These are phyloP conservation scores for Leptarthrus brevirostris DNA, from an alignment of 2,888 invertebrate genomes.

Conservation along the genomic window DNA sequence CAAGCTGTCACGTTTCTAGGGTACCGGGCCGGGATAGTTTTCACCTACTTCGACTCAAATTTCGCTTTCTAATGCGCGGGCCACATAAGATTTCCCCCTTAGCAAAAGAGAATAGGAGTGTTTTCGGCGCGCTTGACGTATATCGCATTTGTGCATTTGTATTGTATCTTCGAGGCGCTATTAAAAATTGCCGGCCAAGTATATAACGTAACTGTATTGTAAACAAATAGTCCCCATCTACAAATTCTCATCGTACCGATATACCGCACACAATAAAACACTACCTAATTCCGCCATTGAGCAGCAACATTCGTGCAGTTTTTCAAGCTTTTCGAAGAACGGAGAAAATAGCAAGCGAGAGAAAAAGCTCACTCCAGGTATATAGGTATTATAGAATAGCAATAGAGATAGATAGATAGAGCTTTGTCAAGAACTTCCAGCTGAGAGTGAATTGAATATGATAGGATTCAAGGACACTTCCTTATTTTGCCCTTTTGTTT, in stretches of 20 bases:
- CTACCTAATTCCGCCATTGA: too few relatives aligned
- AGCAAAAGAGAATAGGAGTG: slow-evolving; percentile 8
- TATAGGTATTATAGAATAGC: too few relatives aligned
- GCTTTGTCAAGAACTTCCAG: too few relatives aligned
- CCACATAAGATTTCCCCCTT: slow-evolving; percentile 14
- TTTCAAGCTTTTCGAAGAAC: too few relatives aligned
- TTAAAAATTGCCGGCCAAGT: neutral
- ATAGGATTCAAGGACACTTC: too few relatives aligned
- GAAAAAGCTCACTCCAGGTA: too few relatives aligned
- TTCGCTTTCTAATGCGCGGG: slow-evolving; percentile 45
- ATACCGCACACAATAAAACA: too few relatives aligned
- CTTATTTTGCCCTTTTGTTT: too few relatives aligned
- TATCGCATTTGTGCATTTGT: neutral
- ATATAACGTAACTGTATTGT: neutral
- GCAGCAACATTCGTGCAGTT: too few relatives aligned
- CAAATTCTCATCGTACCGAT: neutral
- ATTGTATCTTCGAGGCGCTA: neutral
- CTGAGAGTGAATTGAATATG: too few relatives aligned
- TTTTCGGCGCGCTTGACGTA: neutral
- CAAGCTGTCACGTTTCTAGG: slow-evolving; percentile 36
- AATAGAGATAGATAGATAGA: too few relatives aligned
- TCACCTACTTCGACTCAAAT: slow-evolving; percentile 31
- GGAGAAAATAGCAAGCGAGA: too few relatives aligned
- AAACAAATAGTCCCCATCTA: slow-evolving; percentile 23
- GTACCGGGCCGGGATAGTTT: slow-evolving; percentile 43